Conservation (phyloP, 2,797 vertebrate species). For the Hybognathus amarus region DNA sequence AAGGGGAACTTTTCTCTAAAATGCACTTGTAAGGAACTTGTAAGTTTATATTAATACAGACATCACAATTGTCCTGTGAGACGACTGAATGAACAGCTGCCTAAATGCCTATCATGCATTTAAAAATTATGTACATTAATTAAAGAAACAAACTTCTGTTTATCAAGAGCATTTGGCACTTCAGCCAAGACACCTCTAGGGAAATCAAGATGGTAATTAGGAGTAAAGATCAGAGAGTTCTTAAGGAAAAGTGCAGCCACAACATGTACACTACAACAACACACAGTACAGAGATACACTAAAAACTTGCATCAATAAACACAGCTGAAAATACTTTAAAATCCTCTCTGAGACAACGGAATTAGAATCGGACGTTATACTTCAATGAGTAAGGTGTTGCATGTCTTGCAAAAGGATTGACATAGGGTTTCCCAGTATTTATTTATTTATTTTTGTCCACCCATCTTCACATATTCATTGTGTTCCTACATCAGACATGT, state of each 20-base stretch:
- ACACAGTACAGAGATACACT: not conserved
- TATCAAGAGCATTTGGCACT: slow-evolving; percentile 34
- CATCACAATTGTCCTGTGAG: not conserved
- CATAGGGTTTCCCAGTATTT: not conserved
- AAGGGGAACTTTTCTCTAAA: not conserved
- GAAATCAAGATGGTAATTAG: slow-evolving; percentile 54
- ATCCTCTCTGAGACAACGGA: not conserved
- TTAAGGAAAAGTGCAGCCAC: not conserved
- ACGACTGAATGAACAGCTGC: not conserved
- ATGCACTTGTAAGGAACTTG: not conserved
- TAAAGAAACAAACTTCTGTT: slow-evolving; percentile 52
- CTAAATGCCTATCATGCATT: not conserved
- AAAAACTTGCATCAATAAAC: slow-evolving; percentile 15
- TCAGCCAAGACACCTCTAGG: slow-evolving; percentile 30
- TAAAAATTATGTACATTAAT: slow-evolving; percentile 41
- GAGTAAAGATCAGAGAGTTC: slow-evolving; percentile 34
- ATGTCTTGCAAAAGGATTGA: not conserved
- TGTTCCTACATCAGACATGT: not conserved
- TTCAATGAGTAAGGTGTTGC: not conserved
- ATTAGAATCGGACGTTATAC: not conserved
- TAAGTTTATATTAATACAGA: not conserved
- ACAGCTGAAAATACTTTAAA: not conserved
- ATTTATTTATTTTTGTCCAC: not conserved
- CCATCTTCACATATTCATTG: not conserved
- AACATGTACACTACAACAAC: slow-evolving; percentile 14